Base-by-base conservation (phyloP, 1,140 invertebrate species). In the Contarinia nasturtii region DNA sequence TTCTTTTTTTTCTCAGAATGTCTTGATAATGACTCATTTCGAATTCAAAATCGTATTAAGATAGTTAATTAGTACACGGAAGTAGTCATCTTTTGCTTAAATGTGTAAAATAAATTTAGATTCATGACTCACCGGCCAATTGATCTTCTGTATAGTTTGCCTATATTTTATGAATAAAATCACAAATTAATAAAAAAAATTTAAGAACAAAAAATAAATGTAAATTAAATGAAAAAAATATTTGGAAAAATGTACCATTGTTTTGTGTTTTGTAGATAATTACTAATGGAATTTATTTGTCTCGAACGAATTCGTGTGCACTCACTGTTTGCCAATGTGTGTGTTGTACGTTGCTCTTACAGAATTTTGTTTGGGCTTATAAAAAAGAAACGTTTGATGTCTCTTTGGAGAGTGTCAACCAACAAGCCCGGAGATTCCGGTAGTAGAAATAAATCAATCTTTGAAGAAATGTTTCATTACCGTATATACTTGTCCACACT, bases 71-170 rank as follows among this genome's bases (percentile, higher is more conserved):
- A n/a, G n/a, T 27, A 5, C 27, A 27, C 27, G 27, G 27, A 27
- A 27, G 27, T 10, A 27, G 27, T 27, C 27, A 27, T 27, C 27
- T 27, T n/a, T n/a, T n/a, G n/a, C 27, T 27, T 27, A 27, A 27
- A 27, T 3, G 27, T 27, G 10, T 27, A 10, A 27, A 27, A 27
- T 3, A 27, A 27, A 27, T 27, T 27, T 27, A 67, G 51, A 63
- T 45, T 22, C 5, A 15, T 45, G 54, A 79, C 82, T 84, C 71
- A 89, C 85, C 86, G 60, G 81, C 78, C 66, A 88, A 76, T 70
- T 89, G 85, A 72, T 90, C 86, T 70, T 90, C 86, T 33, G 79
- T 79, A 66, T 86, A 86, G 56, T 82, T 81, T 60, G 80, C 82
- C 86, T 89, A 74, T 48, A 77, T 80, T 50, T 58, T 36, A 19